Percentiles rank a stretch among this genome's conserved stretches.
phyloP scores from a whole-genome alignment of 53 echinoderm and acorn worm genomes.

The Pentamera pediparva region DNA sequence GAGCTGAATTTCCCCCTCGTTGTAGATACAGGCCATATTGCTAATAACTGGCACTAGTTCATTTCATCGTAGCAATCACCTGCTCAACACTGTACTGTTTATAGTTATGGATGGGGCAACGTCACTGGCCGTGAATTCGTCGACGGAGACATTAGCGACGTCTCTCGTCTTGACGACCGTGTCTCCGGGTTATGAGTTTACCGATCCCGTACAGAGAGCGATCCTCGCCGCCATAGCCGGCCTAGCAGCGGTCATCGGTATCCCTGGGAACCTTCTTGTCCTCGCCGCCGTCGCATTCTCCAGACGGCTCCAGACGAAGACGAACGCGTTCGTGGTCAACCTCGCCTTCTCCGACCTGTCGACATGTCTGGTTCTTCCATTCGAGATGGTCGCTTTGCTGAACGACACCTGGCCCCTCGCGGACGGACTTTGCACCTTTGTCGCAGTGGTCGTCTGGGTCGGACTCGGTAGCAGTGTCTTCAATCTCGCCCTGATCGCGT shows the following conservation, averaged over 20 bases:
- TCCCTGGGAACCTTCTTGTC: slow-evolving; percentile 66
- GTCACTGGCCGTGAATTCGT: neutral
- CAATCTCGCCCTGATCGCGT: slow-evolving; percentile 48
- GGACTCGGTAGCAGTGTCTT: slow-evolving; percentile 43
- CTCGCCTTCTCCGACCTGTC: slow-evolving; percentile 67
- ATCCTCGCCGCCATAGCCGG: slow-evolving; percentile 51
- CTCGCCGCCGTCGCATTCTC: slow-evolving; percentile 68
- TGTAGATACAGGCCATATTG: too few relatives aligned
- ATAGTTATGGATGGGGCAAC: neutral
- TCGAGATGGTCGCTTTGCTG: slow-evolving; percentile 55
- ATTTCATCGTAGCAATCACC: too few relatives aligned
- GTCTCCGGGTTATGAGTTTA: slow-evolving; percentile 27
- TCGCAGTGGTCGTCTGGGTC: slow-evolving; percentile 44
- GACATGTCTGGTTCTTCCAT: slow-evolving; percentile 53
- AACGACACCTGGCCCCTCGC: slow-evolving; percentile 51
- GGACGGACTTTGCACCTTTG: slow-evolving; percentile 41
- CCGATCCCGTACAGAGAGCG: slow-evolving; percentile 51
- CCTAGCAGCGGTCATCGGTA: slow-evolving; percentile 46
- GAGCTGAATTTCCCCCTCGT: too few relatives aligned
- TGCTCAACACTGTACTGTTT: too few relatives aligned
- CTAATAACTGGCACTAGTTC: too few relatives aligned
- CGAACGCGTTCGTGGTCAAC: slow-evolving; percentile 86
- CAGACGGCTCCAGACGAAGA: slow-evolving; percentile 66
- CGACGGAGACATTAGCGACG: neutral
- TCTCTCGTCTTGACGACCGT: neutral